phyloP scores from a whole-genome alignment of 1,140 invertebrate species.

The Drosophila willistoni region DNA sequence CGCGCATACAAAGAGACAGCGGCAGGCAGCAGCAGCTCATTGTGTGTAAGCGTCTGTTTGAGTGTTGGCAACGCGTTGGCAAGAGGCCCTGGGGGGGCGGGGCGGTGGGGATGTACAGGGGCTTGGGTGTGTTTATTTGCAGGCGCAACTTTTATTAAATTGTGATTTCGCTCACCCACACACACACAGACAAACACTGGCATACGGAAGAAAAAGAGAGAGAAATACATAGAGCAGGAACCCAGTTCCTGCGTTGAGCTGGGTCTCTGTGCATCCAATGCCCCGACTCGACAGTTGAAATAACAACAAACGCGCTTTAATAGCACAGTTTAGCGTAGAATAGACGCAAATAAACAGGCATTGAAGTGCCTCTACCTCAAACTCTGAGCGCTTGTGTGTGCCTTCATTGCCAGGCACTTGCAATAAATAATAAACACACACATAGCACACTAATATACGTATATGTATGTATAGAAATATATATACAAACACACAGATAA shows the following conservation, averaged over 20 bases:
- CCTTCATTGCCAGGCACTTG: constrained; percentile 74
- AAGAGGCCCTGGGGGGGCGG: neutral
- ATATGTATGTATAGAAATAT: neutral
- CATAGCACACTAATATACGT: neutral
- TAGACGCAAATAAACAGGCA: constrained; percentile 79
- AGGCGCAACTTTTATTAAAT: constrained; percentile 79
- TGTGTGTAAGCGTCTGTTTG: constrained; percentile 10
- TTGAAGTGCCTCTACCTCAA: constrained; percentile 52
- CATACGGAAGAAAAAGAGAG: constrained; percentile 3
- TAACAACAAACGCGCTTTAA: constrained; percentile 81
- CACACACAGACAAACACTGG: constrained; percentile 13
- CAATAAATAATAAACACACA: constrained; percentile 70
- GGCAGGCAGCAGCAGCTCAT: constrained; percentile 25
- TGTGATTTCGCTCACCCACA: constrained; percentile 71
- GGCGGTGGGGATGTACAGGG: neutral
- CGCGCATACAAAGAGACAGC: constrained; percentile 50
- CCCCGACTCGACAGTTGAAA: constrained; percentile 62
- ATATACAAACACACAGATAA: constrained; percentile 32
- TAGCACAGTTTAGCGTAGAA: constrained; percentile 80
- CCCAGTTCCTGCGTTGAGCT: constrained; percentile 17
- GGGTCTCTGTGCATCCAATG: constrained; percentile 49
- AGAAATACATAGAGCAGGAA: neutral
- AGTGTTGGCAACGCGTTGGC: neutral
- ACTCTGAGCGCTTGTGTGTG: constrained; percentile 22
- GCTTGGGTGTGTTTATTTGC: constrained; percentile 69